A percentile compares a stretch with the other conserved stretches of the same genome.
These are phyloP conservation scores for Athene cunicularia DNA, from an alignment of 2,113 vertebrate genomes.

Conservation along the genomic window DNA sequence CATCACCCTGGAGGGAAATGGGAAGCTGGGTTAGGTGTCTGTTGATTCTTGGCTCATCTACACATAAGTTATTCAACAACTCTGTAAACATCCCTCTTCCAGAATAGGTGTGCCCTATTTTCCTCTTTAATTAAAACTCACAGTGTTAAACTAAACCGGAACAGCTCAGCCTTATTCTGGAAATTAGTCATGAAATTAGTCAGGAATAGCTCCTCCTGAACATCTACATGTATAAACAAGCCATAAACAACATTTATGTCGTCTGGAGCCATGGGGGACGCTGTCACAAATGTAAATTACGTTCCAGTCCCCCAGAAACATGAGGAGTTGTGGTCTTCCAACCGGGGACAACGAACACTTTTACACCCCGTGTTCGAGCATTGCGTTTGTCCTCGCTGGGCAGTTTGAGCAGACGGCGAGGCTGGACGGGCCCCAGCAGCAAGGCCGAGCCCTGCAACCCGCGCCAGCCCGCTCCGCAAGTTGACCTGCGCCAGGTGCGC, in stretches of 20 bases:
- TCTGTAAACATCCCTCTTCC: neutral
- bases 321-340: neutral
- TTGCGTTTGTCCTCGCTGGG: neutral
- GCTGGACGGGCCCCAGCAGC: neutral
- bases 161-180: conserved; percentile 1
- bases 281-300: neutral
- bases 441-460: neutral
- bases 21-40: neutral
- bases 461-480: neutral
- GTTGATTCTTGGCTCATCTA: neutral
- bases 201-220: conserved; percentile 8
- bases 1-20: neutral
- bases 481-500: neutral
- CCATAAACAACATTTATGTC: neutral
- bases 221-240: conserved; percentile 1
- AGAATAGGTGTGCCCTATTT: conserved; percentile 24
- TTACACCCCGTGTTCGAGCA: fast-evolving
- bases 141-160: neutral
- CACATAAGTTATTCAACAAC: neutral
- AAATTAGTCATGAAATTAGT: conserved; percentile 32
- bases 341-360: fast-evolving
- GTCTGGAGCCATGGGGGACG: neutral
- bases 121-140: conserved; percentile 38
- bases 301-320: neutral
- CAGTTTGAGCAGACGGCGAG: fast-evolving